Percentiles rank a stretch among this genome's conserved stretches.
phyloP scores from a whole-genome alignment of 1,140 invertebrate genomes.

The Drosophila yakuba region DNA sequence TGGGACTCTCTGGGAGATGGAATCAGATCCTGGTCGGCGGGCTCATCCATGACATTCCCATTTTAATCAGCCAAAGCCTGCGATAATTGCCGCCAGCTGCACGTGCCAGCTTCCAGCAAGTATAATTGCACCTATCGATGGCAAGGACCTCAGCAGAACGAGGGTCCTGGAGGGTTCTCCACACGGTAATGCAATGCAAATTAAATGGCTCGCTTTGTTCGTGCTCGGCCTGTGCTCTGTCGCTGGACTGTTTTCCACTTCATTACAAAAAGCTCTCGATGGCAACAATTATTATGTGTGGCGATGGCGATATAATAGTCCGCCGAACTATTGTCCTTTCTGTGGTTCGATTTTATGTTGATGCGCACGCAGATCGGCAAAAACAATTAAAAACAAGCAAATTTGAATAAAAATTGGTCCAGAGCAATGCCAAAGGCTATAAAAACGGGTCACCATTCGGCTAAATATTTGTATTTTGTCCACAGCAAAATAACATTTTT shows the following conservation, averaged over 20 bases:
- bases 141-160: conserved; percentile 17
- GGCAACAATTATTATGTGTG: conserved; percentile 9
- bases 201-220: conserved; percentile 28
- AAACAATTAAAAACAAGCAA: conserved; percentile 44
- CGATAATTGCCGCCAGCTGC: conserved; percentile 41
- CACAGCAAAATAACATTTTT: no score
- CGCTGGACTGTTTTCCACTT: conserved; percentile 39
- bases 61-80: conserved; percentile 41
- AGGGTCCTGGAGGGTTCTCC: conserved; percentile 11
- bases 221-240: background rate
- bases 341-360: conserved; percentile 27
- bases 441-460: conserved; percentile 1
- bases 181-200: conserved; percentile 50
- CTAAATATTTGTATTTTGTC: conserved; percentile 1
- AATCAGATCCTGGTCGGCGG: conserved; percentile 1
- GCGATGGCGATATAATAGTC: conserved; percentile 14
- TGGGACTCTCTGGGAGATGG: background rate
- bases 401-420: conserved; percentile 37
- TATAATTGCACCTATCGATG: conserved; percentile 45
- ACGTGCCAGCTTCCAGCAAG: conserved; percentile 32
- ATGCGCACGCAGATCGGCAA: conserved; percentile 38
- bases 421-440: conserved; percentile 2
- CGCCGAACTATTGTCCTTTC: conserved; percentile 9
- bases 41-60: conserved; percentile 22
- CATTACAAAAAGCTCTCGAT: conserved; percentile 40